Percentiles rank a stretch among this genome's conserved stretches.
These are phyloP conservation scores for Hydrolagus colliei DNA, from an alignment of 2,797 vertebrate genomes.

Conservation along the genomic window DNA sequence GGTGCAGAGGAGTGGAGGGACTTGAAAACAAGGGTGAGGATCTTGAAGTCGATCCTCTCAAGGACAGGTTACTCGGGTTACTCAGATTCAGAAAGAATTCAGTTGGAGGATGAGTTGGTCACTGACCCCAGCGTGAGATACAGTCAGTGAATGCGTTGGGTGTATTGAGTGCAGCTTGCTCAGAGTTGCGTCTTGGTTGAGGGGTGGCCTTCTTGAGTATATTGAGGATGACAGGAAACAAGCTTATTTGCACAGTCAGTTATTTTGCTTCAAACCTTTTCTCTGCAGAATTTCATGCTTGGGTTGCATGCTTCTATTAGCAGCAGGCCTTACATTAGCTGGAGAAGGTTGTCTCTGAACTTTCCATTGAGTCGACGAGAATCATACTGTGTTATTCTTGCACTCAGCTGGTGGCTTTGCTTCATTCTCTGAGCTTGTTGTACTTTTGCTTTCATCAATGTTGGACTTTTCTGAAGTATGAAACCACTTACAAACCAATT, in stretches of 20 bases:
- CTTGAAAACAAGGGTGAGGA: too few species aligned
- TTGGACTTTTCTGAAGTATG: not conserved
- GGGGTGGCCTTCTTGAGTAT: slow-evolving; percentile 15
- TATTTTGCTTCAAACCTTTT: slow-evolving; percentile 19
- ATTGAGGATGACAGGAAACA: slow-evolving; percentile 17
- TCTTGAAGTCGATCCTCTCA: too few species aligned
- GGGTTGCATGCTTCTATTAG: slow-evolving; percentile 34
- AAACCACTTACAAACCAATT: not conserved
- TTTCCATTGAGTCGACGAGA: not conserved
- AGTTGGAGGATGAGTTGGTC: not conserved
- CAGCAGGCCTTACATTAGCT: slow-evolving; percentile 26
- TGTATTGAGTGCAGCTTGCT: not conserved
- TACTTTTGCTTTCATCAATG: not conserved
- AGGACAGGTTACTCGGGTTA: not conserved
- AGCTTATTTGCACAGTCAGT: slow-evolving; percentile 27
- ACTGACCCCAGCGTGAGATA: not conserved
- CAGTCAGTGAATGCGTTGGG: not conserved
- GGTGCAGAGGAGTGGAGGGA: too few species aligned
- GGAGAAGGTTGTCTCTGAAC: not conserved
- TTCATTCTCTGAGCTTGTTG: not conserved
- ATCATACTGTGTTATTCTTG: not conserved
- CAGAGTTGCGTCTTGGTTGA: not conserved
- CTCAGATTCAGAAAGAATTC: not conserved
- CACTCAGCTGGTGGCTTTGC: not conserved
- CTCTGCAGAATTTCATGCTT: not conserved